Base-by-base conservation (phyloP, 2,113 vertebrate genomes). In the Corythornis vintsioides region DNA sequence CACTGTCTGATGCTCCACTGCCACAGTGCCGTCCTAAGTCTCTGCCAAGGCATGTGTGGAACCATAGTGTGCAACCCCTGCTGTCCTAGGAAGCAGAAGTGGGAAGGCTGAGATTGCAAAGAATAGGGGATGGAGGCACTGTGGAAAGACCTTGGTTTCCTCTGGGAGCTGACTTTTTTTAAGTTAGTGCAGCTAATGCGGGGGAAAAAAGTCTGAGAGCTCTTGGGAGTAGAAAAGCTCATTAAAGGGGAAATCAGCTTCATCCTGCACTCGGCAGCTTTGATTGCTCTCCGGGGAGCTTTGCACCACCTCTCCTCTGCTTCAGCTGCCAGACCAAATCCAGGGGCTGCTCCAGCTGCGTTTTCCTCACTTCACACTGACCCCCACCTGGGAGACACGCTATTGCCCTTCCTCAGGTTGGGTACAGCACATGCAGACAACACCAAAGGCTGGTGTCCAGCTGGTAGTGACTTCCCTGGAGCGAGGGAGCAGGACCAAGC, bases 21-120 rank as follows among this genome's bases (percentile, higher is more conserved):
- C 28, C 0, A 1, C 1, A 0, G 17, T 16, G 35, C 16, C 10
- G 19, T 1, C 24, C 16, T 17, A 35, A 61, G 42, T 43, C 2
- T 0, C 35, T 43, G 35, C 76, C 6, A 15, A 26, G 28, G 72
- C 21, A 29, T 42, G 25, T 18, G 21, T 52, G 25, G 50, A 52
- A 50, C 14, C 50, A 52, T 25, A 26, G 50, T 26, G 26, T 26
- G 50, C 25, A 43, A 35, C 26, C 42, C 11, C 21, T 18, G 15
- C 8, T 73, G 42, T 8, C 48, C 67, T n/a, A 16, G 48, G 35
- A 73, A 56, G 24, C 26, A 15, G 43, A 26, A 60, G 15, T 3
- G 16, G 20, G 81, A 38, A 45, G 56, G 56, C 70, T 56, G 67
- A 64, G 57, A 31, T 90, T 1, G 0, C 15, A 7, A 5, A 15